Base-by-base conservation (phyloP, 2,888 invertebrate species). In the Sminthurinus aureus region DNA sequence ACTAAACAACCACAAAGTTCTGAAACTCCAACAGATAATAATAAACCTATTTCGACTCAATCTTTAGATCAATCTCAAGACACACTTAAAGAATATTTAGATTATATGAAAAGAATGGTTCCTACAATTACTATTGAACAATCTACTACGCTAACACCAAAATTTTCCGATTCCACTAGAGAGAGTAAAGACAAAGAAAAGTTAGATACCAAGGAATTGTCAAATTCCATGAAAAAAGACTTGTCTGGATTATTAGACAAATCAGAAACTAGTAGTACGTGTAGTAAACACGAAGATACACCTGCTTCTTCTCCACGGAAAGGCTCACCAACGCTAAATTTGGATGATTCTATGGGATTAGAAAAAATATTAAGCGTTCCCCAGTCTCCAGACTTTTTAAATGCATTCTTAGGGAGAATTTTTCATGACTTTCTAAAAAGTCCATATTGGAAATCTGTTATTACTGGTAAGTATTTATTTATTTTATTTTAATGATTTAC, bases 341-440 rank as follows among this genome's bases (percentile, higher is more conserved):
- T 79, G 73, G 83, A 81, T 64, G 80, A 79, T 15, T 73, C 74
- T 12, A n/a, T 77, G 20, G 83, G 58, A 4, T 52, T 83, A 74
- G 83, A 86, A 82, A 84, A 84, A 83, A 84, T 87, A 76, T 84
- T 84, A 12, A 83, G 85, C n/a, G 84, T 84, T 9, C 85, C 87
- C 1, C 88, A 89, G n/a, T 92, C 93, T 85, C 91, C 93, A 86
- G 90, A 93, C 86, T 96, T 95, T 95, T 89, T 96, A 87, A 97
- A 97, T 91, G 94, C 95, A 20, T 89, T 96, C 84, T 88, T 96
- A 38, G 95, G 95, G 58, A 92, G 97, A 80, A 91, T 96, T 71
- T 92, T 96, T 88, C 97, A 94, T 90, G 98, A 98, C 90, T 93
- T 96, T 90, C 93, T 96, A 90, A 93, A 94, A 58, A 94, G 96